Evolutionary conservation across 2,113 vertebrate genomes (phyloP).

Genomic region (Falcunculus frontatus): DNA sequence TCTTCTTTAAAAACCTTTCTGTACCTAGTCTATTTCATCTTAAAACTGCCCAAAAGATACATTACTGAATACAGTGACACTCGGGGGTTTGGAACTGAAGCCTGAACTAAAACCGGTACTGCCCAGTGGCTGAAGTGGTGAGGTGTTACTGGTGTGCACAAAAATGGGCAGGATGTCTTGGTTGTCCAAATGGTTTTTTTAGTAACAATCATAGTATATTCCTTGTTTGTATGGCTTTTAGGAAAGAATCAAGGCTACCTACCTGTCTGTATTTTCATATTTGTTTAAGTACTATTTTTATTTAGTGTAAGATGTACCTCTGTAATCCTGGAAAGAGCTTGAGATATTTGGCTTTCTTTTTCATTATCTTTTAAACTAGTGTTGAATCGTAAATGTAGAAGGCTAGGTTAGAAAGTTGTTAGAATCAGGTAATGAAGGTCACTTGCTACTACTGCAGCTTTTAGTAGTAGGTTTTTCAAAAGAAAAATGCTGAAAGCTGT

Average conservation of each 20-base stretch:
- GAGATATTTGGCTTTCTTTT: neutral
- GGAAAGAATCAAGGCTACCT: neutral
- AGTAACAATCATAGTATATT: neutral
- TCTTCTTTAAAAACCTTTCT: neutral
- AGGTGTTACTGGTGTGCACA: neutral
- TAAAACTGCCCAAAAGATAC: neutral
- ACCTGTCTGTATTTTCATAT: neutral
- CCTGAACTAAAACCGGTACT: neutral
- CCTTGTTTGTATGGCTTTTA: neutral
- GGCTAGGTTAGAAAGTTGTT: neutral
- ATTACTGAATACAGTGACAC: neutral
- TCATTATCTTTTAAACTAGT: neutral
- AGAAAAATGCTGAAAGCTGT: neutral
- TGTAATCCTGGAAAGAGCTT: neutral
- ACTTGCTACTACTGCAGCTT: neutral
- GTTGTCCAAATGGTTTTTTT: neutral
- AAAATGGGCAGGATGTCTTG: neutral
- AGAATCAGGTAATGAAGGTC: neutral
- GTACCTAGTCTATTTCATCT: neutral
- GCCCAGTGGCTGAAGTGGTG: neutral
- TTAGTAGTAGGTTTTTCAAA: neutral
- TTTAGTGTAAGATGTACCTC: neutral
- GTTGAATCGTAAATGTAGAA: neutral
- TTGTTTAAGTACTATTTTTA: neutral
- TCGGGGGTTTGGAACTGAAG: rapidly evolving